A percentile compares a stretch with the other conserved stretches of the same genome.
Evolutionary conservation across 2,113 vertebrate species (phyloP).

Genomic region (Leptobrachium leishanense): DNA sequence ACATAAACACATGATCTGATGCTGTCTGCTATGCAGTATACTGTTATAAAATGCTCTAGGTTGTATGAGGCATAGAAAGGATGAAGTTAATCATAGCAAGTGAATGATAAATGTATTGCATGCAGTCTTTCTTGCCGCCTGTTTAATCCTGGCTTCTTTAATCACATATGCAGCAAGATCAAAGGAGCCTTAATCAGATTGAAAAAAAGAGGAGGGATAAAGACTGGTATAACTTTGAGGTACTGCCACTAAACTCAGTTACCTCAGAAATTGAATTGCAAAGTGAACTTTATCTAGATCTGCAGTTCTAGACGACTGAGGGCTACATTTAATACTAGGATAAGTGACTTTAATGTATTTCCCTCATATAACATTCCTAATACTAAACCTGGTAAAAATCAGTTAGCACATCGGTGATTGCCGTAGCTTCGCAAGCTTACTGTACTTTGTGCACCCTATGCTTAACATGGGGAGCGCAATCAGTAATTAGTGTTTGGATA

Average conservation of each 20-base stretch:
- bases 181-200: slow-evolving; percentile 31
- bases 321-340: too few species aligned
- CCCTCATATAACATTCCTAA: too few species aligned
- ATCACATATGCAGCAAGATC: slow-evolving; percentile 31
- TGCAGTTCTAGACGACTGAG: background rate
- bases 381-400: too few species aligned
- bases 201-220: slow-evolving; percentile 39
- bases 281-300: background rate
- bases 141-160: slow-evolving; percentile 31
- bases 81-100: slow-evolving; percentile 8
- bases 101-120: slow-evolving; percentile 23
- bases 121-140: slow-evolving; percentile 10
- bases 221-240: slow-evolving; percentile 13
- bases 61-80: background rate
- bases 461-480: too few species aligned
- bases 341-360: too few species aligned
- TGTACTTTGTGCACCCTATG: too few species aligned
- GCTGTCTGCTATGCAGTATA: too few species aligned
- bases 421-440: too few species aligned
- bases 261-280: slow-evolving; percentile 26
- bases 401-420: too few species aligned
- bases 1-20: too few species aligned
- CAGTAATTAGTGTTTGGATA: too few species aligned
- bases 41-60: background rate
- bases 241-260: slow-evolving; percentile 2